Percentiles rank a stretch among this genome's conserved stretches.
These are phyloP conservation scores for Gymnocephalus cernua DNA, from an alignment of 2,113 vertebrate species.

Conservation along the genomic window DNA sequence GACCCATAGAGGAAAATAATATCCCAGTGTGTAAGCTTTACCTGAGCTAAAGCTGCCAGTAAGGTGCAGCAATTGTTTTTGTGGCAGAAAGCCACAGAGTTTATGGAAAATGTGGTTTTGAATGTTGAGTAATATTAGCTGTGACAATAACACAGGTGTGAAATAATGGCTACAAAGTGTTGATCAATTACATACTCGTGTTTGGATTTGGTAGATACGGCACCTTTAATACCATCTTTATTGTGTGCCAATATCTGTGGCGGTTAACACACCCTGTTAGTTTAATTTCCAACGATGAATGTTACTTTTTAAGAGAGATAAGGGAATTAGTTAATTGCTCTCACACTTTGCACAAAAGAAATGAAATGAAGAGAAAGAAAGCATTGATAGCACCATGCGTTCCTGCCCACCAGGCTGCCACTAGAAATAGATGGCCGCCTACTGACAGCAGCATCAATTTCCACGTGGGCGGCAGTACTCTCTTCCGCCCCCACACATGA, in stretches of 20 bases:
- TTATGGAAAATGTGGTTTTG: not conserved
- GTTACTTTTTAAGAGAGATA: not conserved
- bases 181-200: not conserved
- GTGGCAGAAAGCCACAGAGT: not conserved
- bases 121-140: not conserved
- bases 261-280: constrained; percentile 18
- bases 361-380: constrained; percentile 46
- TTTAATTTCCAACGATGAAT: constrained; percentile 8
- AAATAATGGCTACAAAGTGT: not conserved
- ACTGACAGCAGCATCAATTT: constrained; percentile 75
- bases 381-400: constrained; percentile 31
- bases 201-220: not conserved
- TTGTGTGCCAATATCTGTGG: not conserved
- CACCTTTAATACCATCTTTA: constrained; percentile 16
- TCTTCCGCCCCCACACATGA: constrained; percentile 64
- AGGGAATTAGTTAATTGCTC: constrained; percentile 29
- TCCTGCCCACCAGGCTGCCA: constrained; percentile 73
- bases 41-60: not conserved
- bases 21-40: not conserved
- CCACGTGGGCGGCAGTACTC: constrained; percentile 71
- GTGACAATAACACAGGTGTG: not conserved
- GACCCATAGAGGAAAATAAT: not conserved
- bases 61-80: not conserved
- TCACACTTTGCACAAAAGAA: constrained; percentile 55
- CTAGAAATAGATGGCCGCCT: constrained; percentile 82